Evolutionary conservation across 2,888 invertebrate species (phyloP).

Genomic region (Diarsia dahlii): DNA sequence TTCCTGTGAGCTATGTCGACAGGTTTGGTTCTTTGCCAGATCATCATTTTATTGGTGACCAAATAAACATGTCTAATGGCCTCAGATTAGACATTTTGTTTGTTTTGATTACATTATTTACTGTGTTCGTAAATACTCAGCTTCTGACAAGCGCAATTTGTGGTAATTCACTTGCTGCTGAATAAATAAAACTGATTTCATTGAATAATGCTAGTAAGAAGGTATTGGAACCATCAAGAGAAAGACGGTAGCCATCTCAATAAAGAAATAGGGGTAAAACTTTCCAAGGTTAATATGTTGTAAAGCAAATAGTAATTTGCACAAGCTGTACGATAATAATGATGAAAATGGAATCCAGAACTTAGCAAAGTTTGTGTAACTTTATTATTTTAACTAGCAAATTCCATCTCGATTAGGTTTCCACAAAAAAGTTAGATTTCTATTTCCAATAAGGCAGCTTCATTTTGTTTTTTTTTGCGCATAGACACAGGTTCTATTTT

Average conservation of each 20-base stretch:
- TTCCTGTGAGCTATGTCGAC: not conserved
- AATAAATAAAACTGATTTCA: not conserved
- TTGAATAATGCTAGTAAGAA: not conserved
- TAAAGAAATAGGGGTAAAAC: not conserved
- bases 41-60: not conserved
- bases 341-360: slow-evolving; percentile 5
- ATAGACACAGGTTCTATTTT: not conserved
- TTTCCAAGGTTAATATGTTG: not conserved
- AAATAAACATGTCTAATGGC: not conserved
- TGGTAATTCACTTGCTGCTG: not conserved
- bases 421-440: slow-evolving; percentile 5
- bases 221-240: not conserved
- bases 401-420: slow-evolving; percentile 18
- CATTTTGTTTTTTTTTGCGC: slow-evolving; percentile 11
- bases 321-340: slow-evolving; percentile 21
- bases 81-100: no score
- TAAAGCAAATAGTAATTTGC: slow-evolving; percentile 10
- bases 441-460: not conserved
- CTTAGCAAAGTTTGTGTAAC: not conserved
- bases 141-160: not conserved
- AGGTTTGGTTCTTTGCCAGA: not conserved
- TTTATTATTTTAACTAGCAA: slow-evolving; percentile 18
- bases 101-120: not conserved
- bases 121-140: not conserved
- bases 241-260: not conserved